Conservation (phyloP, 92 coral and sea anemone genomes). For the Umimayanthus kanabou region DNA sequence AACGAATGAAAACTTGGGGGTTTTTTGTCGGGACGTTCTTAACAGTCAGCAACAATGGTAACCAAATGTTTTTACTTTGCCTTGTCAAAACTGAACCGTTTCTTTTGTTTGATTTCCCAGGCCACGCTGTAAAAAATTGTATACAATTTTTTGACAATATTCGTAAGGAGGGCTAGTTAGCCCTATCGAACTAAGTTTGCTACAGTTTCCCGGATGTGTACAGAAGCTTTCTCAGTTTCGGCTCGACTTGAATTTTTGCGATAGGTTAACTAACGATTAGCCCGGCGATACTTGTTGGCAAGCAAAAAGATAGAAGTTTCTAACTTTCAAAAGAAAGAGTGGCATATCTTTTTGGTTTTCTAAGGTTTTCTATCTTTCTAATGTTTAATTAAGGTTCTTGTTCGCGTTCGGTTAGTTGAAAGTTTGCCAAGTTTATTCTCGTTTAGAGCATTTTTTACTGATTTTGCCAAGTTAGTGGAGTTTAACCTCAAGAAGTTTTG, state of each 20-base stretch:
- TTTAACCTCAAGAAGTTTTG: not conserved
- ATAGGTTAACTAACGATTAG: not conserved
- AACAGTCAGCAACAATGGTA: not conserved
- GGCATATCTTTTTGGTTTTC: too few relatives aligned
- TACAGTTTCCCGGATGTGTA: not conserved
- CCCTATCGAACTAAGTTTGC: too few relatives aligned
- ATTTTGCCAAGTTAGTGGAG: not conserved
- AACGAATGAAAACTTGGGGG: too few relatives aligned
- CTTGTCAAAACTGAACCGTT: not conserved
- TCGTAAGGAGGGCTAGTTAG: too few relatives aligned
- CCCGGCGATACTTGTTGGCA: too few relatives aligned
- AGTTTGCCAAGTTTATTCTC: not conserved
- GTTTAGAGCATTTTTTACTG: not conserved
- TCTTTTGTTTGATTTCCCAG: not conserved
- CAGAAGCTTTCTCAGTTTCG: not conserved
- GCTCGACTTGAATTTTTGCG: not conserved
- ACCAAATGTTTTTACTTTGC: not conserved
- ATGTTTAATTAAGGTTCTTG: not conserved
- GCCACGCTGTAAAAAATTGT: not conserved
- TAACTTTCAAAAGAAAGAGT: not conserved
- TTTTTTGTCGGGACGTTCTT: not conserved
- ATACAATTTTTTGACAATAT: too few relatives aligned
- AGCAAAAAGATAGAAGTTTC: not conserved
- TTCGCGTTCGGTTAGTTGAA: not conserved
- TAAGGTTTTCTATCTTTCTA: not conserved